Base-by-base conservation (phyloP, 1,140 invertebrate species). In the Rhizoglyphus robini region DNA sequence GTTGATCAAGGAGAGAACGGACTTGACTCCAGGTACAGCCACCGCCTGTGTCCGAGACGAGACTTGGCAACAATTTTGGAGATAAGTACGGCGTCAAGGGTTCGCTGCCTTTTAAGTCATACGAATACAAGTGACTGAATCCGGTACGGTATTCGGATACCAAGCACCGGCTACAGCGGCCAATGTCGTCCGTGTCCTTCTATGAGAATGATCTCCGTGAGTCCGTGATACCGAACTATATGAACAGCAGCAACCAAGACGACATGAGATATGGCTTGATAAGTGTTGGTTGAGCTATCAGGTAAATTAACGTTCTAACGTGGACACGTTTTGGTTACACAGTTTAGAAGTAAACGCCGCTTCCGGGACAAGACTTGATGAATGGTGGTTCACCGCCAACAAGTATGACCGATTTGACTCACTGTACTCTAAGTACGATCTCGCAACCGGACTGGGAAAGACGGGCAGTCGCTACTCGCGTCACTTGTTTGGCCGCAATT, bases 91-190 rank as follows among this genome's bases (percentile, higher is more conserved):
- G 36, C 18, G 18, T 41, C 36, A 41, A 79, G 68, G 76, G 76
- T 69, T 76, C 71, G 63, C 74, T 74, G 32, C 76, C 74, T 5
- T 77, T 77, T 69, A 79, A 79, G 68, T 77, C 77, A 13, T 79
- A 74, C 68, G 78, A 79, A 68, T 79, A 76, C 69, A 78, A 79
- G 67, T 79, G 76, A 41, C 46, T 67, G 31, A 36, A 63, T 54
- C 60, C 66, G 8, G 31, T 34, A 2, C 64, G 61, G 18, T 59
- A 48, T 30, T 13, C n/a, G 18, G 57, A 63, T 15, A n/a, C 23
- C 11, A 41, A 49, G 4, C 23, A 49, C 20, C 18, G 59, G 18
- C 2, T 72, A 76, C 5, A 77, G 79, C 25, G 65, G 30, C 57
- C 69, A 78, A 76, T 1, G 75, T 77, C 51, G 77, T 80, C 64